Evolutionary conservation across 2,888 invertebrate genomes (phyloP), one percentile per base, ranked within the genome.

Genomic region (Cephus pygmeus): DNA sequence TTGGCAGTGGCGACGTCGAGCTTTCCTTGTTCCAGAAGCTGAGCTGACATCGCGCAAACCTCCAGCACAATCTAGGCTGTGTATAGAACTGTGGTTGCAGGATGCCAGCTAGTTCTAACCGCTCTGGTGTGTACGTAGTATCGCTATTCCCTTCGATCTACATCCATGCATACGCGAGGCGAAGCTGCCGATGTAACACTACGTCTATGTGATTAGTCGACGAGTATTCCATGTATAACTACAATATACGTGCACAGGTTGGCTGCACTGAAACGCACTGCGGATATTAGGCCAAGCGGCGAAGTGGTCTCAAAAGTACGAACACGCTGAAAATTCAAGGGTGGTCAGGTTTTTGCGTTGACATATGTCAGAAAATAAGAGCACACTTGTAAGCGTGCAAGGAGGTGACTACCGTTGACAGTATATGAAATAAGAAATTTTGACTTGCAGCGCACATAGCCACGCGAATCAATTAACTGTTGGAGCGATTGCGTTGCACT

Each of bases 11-110:
- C 34, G 30, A 71, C 71, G 23, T 30, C 71, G 83, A 11, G 71
- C 85, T 84, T 84, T 83, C 85, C 83, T 82, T 83, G 85, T 88
- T 84, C 84, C 83, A 83, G 84, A 85, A 84, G 85, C 85, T 87
- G 86, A 88, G 86, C 85, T 83, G 87, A 86, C 87, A 83, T 80
- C 83, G 85, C 83, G 85, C 85, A 85, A 56, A 86, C 86, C 86
- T 87, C 85, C 85, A 81, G 83, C 83, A 84, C 83, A 88, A 87
- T 87, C 85, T 86, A 80, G 79, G 82, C 1, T 77, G 81, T 85
- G 84, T 84, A 85, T 81, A 77, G 30, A 15, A 56, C 75, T 34
- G 15, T 31, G 35, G 81, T 83, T 74, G 79, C 79, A 81, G 80
- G 84, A 81, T 82, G 83, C 81, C 81, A 77, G 77, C 77, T 76